A percentile compares a stretch with the other conserved stretches of the same genome.
Evolutionary conservation across 2,797 vertebrate species (phyloP).

Genomic region (Naso thynnoides): DNA sequence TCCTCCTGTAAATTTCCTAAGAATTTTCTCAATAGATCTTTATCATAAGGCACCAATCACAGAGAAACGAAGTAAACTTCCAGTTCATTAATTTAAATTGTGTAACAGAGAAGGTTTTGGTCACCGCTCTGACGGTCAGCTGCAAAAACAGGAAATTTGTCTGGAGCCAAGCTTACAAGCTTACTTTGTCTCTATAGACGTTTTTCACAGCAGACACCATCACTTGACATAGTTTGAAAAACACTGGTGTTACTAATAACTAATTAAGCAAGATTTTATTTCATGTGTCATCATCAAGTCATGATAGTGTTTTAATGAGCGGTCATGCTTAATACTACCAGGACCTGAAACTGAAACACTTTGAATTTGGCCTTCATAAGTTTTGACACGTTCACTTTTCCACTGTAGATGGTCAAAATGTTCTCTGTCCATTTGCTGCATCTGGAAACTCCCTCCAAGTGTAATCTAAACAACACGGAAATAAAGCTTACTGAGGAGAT

Average conservation of each 20-base stretch:
- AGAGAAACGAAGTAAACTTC: neutral
- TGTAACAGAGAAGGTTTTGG: neutral
- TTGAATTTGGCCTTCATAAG: neutral
- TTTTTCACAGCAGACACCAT: neutral
- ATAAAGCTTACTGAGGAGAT: neutral
- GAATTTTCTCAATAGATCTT: no score
- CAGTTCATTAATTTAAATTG: neutral
- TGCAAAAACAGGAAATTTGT: neutral
- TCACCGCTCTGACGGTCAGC: no score
- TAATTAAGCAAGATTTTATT: neutral
- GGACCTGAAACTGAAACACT: neutral
- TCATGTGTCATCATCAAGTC: no score
- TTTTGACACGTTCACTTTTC: neutral
- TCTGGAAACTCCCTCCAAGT: no score
- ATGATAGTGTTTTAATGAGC: no score
- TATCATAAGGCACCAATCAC: no score
- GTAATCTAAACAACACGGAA: no score
- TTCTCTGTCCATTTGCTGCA: neutral
- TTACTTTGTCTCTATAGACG: neutral
- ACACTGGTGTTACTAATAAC: neutral
- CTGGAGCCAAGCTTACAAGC: neutral
- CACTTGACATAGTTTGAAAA: neutral
- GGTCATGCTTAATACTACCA: neutral
- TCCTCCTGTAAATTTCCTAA: no score
- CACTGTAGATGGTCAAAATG: neutral